phyloP scores from a whole-genome alignment of 2,113 vertebrate species.

The Acrocephalus arundinaceus region DNA sequence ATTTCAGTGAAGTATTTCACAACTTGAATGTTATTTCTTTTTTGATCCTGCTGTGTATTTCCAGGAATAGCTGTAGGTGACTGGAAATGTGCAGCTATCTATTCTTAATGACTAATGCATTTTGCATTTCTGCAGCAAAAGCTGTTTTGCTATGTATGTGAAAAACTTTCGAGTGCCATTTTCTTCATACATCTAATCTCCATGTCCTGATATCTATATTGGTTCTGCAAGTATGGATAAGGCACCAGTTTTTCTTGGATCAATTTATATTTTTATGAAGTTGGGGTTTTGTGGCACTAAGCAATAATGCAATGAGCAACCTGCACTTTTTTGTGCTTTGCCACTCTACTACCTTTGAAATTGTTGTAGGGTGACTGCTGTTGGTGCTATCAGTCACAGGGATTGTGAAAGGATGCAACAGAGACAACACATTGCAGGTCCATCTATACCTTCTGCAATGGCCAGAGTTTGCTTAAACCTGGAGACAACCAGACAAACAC shows the following conservation, averaged over 20 bases:
- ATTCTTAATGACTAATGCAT: not conserved
- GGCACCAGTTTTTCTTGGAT: not conserved
- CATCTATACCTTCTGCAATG: not conserved
- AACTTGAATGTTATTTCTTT: not conserved
- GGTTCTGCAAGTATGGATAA: not conserved
- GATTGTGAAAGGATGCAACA: not conserved
- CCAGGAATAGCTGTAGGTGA: not conserved
- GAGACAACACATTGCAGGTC: not conserved
- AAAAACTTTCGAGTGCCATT: not conserved
- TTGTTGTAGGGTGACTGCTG: not conserved
- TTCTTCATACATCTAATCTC: not conserved
- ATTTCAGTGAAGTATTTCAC: not conserved
- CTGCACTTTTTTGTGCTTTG: not conserved
- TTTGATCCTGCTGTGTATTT: not conserved
- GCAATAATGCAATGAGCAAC: not conserved
- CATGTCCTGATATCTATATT: not conserved
- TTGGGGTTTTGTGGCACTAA: not conserved
- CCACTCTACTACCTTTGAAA: not conserved
- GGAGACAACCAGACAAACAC: not conserved
- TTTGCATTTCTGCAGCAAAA: slow-evolving; percentile 7
- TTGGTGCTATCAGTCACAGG: not conserved
- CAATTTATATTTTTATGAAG: not conserved
- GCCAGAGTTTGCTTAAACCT: not conserved
- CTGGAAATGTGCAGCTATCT: not conserved
- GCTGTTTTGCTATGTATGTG: not conserved